Evolutionary conservation across 2,888 invertebrate species (phyloP).

Genomic region (Notodonta dromedarius): DNA sequence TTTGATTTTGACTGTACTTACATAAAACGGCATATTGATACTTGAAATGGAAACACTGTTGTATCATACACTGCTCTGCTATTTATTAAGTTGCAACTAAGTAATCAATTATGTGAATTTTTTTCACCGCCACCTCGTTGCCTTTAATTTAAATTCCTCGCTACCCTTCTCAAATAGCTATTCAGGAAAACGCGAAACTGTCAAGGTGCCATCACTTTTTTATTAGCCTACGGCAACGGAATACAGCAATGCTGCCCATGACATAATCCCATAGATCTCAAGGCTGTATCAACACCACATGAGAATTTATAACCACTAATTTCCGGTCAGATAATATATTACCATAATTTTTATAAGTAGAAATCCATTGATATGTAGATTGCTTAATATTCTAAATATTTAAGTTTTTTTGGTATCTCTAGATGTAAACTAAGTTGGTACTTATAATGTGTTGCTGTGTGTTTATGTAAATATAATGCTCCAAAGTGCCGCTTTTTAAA

Average conservation of each 20-base stretch:
- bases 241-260: constrained; percentile 50
- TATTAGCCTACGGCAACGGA: constrained; percentile 45
- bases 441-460: neutral
- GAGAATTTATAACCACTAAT: constrained; percentile 50
- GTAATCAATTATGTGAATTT: neutral
- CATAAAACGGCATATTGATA: too few relatives aligned
- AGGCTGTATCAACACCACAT: constrained; percentile 41
- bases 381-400: neutral
- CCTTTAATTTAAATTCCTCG: constrained; percentile 19
- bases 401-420: neutral
- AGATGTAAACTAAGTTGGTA: neutral
- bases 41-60: too few relatives aligned
- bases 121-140: neutral
- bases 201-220: constrained; percentile 36
- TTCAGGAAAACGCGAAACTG: constrained; percentile 20
- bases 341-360: constrained; percentile 23
- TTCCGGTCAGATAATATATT: constrained; percentile 48
- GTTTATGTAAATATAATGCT: neutral
- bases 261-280: constrained; percentile 53
- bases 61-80: too few relatives aligned
- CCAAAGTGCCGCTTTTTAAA: too few relatives aligned
- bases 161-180: constrained; percentile 5
- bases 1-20: too few relatives aligned
- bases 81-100: too few relatives aligned
- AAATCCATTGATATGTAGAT: constrained; percentile 5